Conservation (phyloP, 2,113 vertebrate species). For the Boulengeromyrus knoepffleri region DNA sequence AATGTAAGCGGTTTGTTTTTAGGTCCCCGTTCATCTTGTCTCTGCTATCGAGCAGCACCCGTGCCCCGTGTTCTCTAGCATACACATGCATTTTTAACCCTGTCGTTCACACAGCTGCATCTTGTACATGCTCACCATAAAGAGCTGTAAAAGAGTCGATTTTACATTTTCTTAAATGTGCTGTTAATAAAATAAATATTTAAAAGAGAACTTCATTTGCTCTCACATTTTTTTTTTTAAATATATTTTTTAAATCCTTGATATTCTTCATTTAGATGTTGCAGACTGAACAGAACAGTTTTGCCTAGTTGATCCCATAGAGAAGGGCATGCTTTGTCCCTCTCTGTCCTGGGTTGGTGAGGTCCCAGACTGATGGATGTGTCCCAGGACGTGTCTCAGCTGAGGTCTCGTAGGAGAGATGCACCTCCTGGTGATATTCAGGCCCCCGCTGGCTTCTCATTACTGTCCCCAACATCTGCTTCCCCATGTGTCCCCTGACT, state of each 20-base stretch:
- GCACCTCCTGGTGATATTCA: not conserved
- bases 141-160: not conserved
- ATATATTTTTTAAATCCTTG: not conserved
- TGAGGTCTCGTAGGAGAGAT: not conserved
- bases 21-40: conserved; percentile 20
- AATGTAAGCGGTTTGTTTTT: conserved; percentile 23
- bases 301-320: not conserved
- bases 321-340: not conserved
- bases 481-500: not conserved
- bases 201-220: not conserved
- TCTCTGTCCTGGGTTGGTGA: not conserved
- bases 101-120: not conserved
- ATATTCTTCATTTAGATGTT: not conserved
- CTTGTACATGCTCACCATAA: not conserved
- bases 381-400: not conserved
- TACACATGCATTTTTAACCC: not conserved
- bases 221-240: not conserved
- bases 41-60: conserved; percentile 19
- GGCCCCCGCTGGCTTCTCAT: not conserved
- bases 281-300: too few species aligned
- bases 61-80: not conserved
- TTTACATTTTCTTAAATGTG: not conserved
- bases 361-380: not conserved
- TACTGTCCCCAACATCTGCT: not conserved
- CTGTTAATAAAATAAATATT: not conserved